Evolutionary conservation across 2,888 invertebrate species (phyloP), one percentile per base, ranked within the genome.

Genomic region (Aquatica leii): DNA sequence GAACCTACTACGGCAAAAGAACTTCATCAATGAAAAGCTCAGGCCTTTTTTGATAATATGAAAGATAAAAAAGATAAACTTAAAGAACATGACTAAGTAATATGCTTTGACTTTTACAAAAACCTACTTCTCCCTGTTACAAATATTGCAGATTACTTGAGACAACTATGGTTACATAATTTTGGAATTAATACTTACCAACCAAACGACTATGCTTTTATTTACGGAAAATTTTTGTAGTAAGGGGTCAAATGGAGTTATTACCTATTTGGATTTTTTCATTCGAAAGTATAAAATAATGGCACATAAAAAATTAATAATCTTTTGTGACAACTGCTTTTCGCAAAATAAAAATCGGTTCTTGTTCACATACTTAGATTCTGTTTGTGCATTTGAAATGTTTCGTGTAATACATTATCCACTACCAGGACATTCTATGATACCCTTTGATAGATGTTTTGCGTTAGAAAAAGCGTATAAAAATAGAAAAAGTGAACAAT

Each of bases 221-320:
- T 49, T 11, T n/a, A 24, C 21, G 2, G 31, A 49, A 50, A 54
- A 66, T 35, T 56, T 51, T 53, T 49, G 55, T 0, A 14, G 18
- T 59, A 66, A 49, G n/a, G 66, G 57, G 1, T 60, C 56, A 2
- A 64, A 66, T 43, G 66, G 57, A 51, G 62, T 64, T 11, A 51
- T 58, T 35, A 51, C 41, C 12, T 21, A 21, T 51, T 12, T 62
- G 41, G 31, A 18, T 24, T 31, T 59, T 41, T 62, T 50, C 20
- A 37, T 59, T 11, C n/a, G 31, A 15, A 43, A 49, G 9, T 14
- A 49, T 14, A 1, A 40, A 40, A 12, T 40, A 40, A n/a, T 40
- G 3, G n/a, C 14, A 12, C 17, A 3, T 14, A 3, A 15, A 6
- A 17, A 15, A 15, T 43, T n/a, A n/a, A n/a, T n/a, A n/a, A n/a